Conservation (phyloP, 2,113 vertebrate species). For the Nothobranchius kuhntae region DNA sequence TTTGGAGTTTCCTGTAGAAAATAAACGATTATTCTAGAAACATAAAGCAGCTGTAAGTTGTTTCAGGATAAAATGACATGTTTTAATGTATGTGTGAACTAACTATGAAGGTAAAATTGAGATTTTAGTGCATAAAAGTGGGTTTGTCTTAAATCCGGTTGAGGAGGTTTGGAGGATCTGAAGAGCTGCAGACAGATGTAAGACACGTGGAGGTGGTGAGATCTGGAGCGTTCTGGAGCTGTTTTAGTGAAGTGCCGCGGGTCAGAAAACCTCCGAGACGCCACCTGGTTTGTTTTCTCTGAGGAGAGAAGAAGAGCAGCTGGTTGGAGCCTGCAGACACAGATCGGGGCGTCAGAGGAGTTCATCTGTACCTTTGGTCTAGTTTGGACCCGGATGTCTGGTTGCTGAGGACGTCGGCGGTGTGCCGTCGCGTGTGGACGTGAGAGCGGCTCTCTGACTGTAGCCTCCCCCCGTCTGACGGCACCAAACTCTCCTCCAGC, state of each 20-base stretch:
- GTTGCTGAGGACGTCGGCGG: slow-evolving; percentile 53
- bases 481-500: slow-evolving; percentile 85
- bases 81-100: neutral
- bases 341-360: neutral
- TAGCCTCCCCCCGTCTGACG: slow-evolving; percentile 80
- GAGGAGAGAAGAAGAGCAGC: neutral
- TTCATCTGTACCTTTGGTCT: slow-evolving; percentile 60
- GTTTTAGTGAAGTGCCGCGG: slow-evolving; percentile 37
- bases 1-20: neutral
- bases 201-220: neutral
- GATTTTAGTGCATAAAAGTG: slow-evolving; percentile 18
- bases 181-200: neutral
- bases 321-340: neutral
- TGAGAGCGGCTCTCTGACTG: slow-evolving; percentile 57
- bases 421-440: slow-evolving; percentile 69
- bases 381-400: slow-evolving; percentile 70
- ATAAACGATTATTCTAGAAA: neutral
- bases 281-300: slow-evolving; percentile 73
- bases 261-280: slow-evolving; percentile 72
- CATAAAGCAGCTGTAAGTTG: no score
- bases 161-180: neutral
- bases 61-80: neutral
- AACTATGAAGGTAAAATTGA: neutral
- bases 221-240: slow-evolving; percentile 11
- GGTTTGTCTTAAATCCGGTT: neutral